Evolutionary conservation across 2,888 invertebrate genomes (phyloP).

Genomic region (Mycalesis mineus): DNA sequence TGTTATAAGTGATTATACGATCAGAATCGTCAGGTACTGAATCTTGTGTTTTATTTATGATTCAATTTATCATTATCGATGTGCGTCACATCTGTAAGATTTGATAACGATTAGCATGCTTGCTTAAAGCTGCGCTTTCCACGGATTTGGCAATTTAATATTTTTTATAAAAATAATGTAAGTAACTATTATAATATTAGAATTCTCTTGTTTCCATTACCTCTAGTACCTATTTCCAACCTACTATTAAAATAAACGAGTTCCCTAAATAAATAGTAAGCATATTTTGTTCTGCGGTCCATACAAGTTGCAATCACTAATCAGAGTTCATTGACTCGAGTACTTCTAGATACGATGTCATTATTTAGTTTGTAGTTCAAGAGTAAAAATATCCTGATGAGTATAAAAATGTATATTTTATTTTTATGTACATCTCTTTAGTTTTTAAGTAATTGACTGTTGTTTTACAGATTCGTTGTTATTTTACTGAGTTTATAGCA

Average conservation of each 20-base stretch:
- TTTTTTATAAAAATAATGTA: too few species aligned
- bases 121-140: not conserved
- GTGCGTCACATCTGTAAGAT: conserved; percentile 3
- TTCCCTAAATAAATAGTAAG: too few species aligned
- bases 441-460: too few species aligned
- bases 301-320: not conserved
- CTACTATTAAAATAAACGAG: too few species aligned
- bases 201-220: too few species aligned
- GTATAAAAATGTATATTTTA: not conserved
- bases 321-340: not conserved
- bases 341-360: not conserved
- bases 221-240: too few species aligned
- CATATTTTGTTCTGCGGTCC: not conserved
- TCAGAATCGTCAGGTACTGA: not conserved
- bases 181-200: too few species aligned
- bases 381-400: not conserved
- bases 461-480: too few species aligned
- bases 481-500: too few species aligned
- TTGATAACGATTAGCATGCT: not conserved
- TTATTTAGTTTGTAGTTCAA: not conserved
- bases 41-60: conserved; percentile 1
- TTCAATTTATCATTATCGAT: conserved; percentile 3
- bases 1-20: too few species aligned
- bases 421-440: too few species aligned
- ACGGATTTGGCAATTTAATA: not conserved